Evolutionary conservation across 2,113 vertebrate species (phyloP).

Genomic region (Abramis brama): DNA sequence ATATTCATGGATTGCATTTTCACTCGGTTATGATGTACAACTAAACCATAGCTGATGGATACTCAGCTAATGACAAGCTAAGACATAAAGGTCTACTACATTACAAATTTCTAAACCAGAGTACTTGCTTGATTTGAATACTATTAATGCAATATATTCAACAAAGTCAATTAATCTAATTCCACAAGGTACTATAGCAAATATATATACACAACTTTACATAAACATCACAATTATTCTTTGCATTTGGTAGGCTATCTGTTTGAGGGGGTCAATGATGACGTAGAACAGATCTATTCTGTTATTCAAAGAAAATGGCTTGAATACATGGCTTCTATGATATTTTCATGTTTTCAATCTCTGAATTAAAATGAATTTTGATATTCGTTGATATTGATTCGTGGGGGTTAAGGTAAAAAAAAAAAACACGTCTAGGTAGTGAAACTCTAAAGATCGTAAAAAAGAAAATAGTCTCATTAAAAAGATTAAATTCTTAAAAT

Average conservation of each 20-base stretch:
- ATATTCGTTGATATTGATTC: no score
- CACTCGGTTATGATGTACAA: background rate
- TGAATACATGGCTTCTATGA: background rate
- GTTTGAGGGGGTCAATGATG: background rate
- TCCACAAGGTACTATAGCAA: background rate
- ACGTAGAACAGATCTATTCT: background rate
- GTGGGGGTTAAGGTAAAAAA: background rate
- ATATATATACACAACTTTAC: background rate
- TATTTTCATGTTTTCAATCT: background rate
- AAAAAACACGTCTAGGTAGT: background rate
- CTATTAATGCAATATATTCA: background rate
- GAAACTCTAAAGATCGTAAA: background rate
- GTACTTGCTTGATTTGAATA: background rate
- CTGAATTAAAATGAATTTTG: background rate
- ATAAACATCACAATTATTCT: background rate
- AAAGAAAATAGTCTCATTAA: background rate
- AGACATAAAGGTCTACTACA: background rate
- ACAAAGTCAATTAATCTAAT: background rate
- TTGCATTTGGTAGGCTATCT: background rate
- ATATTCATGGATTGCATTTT: background rate
- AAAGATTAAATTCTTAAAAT: background rate
- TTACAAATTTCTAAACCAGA: background rate
- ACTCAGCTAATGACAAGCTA: background rate
- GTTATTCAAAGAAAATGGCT: background rate
- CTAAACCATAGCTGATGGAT: background rate